Base-by-base conservation (phyloP, 2,113 vertebrate species). In the Ardeotis arabs region DNA sequence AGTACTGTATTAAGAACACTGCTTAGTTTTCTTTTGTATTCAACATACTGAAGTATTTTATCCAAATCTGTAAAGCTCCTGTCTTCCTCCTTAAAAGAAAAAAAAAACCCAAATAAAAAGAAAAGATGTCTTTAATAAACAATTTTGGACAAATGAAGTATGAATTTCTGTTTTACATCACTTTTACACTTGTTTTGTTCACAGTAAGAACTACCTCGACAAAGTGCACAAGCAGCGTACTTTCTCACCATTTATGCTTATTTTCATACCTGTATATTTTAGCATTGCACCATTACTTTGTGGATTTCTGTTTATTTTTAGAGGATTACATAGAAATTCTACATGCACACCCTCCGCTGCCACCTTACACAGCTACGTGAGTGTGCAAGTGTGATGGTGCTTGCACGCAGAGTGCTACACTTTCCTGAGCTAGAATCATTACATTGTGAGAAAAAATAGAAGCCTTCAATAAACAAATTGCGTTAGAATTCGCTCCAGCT, bases 401-500 rank as follows among this genome's bases (percentile, higher is more conserved):
- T 87, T 60, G 49, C 72, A 59, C 0, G 12, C 37, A 62, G 72
- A 82, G 14, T 29, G 76, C 27, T 59, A 18, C 0, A 0, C 15
- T 44, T 62, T 76, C 49, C 52, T 35, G 76, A 90, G 73, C 23
- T 33, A 53, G 35, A 91, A 58, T 84, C 35, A 41, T 64, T 77
- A 74, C 23, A 63, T 9, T 49, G 39, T 62, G 35, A 84, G 63
- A 62, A 88, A 86, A 95, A 83, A 37, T 14, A 77, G 37, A 93
- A 93, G 33, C 20, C 63, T 62, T 44, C 25, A 84, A 62, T 2
- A 91, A 58, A 76, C 10, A 94, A 96, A 95, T 10, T 62, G n/a
- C 77, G 91, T 82, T 95, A 69, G 95, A 91, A 95, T 95, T 91
- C 91, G 79, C 50, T 62, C 44, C 47, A 87, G 72, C 84, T 82